Percentiles rank a stretch among this genome's conserved stretches.
These are phyloP conservation scores for Catharus ustulatus DNA, from an alignment of 2,797 vertebrate species.

Conservation along the genomic window DNA sequence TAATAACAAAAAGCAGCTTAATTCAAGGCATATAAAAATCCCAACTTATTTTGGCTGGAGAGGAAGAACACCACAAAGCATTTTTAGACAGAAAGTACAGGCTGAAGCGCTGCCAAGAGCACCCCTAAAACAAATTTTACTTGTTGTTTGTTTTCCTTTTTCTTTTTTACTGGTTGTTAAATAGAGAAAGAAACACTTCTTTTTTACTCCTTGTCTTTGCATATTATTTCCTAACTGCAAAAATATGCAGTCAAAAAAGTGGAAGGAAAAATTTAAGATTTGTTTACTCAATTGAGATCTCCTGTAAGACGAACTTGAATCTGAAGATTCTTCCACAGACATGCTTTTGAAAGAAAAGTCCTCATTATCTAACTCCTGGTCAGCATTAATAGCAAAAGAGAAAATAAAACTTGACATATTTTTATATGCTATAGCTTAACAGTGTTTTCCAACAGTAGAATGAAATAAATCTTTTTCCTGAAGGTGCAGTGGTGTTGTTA, in stretches of 20 bases:
- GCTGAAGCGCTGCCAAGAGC: background rate
- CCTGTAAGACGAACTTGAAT: background rate
- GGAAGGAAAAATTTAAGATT: background rate
- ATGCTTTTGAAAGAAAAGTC: background rate
- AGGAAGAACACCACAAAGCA: background rate
- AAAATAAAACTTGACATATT: background rate
- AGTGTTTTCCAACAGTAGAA: background rate
- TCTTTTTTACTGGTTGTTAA: background rate
- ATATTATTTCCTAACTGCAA: background rate
- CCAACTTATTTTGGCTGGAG: background rate
- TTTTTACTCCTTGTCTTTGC: background rate
- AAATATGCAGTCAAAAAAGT: background rate
- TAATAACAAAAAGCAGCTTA: rapidly evolving
- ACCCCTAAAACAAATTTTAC: background rate
- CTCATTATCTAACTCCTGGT: background rate
- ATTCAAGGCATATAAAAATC: background rate
- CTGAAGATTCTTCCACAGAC: background rate
- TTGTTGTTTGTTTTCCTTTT: background rate
- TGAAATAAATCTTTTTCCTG: background rate
- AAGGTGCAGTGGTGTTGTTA: background rate
- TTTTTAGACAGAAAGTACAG: background rate
- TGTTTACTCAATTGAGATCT: background rate
- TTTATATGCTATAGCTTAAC: background rate
- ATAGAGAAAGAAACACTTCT: background rate
- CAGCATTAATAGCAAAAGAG: background rate